Percentiles rank a stretch among this genome's conserved stretches.
These are phyloP conservation scores for Cerastis rubricosa DNA, from an alignment of 2,888 invertebrate species.

Conservation along the genomic window DNA sequence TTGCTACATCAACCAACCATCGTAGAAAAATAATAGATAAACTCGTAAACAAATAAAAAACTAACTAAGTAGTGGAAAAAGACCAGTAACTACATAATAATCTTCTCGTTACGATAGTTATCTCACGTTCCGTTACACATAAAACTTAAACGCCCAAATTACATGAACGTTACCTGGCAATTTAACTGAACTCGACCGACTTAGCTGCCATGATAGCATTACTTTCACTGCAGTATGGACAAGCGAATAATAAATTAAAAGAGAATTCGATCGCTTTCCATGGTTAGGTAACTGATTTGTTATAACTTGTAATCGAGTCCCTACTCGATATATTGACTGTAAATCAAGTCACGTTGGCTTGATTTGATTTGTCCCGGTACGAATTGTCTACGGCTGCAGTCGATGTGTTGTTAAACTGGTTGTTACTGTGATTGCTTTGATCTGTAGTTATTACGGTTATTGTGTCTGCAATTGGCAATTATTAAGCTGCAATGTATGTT, in stretches of 20 bases:
- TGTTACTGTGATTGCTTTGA: slow-evolving; percentile 46
- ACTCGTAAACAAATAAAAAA: slow-evolving; percentile 15
- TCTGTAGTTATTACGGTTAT: slow-evolving; percentile 38
- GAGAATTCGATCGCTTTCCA: slow-evolving; percentile 71
- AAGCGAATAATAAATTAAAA: slow-evolving; percentile 64
- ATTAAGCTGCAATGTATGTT: slow-evolving; percentile 20
- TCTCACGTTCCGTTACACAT: slow-evolving; percentile 61
- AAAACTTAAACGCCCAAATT: slow-evolving; percentile 54
- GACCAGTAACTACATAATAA: slow-evolving; percentile 30
- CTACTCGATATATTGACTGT: slow-evolving; percentile 57
- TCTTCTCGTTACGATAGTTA: slow-evolving; percentile 55
- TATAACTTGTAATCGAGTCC: slow-evolving; percentile 49
- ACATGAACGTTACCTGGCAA: slow-evolving; percentile 53
- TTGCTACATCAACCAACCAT: neutral
- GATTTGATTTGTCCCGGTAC: slow-evolving; percentile 49
- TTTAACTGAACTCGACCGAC: slow-evolving; percentile 56
- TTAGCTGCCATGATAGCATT: slow-evolving; percentile 39
- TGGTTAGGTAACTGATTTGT: slow-evolving; percentile 70
- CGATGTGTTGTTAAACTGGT: slow-evolving; percentile 24
- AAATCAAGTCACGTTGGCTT: slow-evolving; percentile 58
- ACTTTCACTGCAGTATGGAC: slow-evolving; percentile 70
- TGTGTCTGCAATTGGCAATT: slow-evolving; percentile 41
- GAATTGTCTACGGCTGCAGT: slow-evolving; percentile 40
- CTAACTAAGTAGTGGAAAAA: slow-evolving; percentile 29
- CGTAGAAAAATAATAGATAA: neutral